Conservation (phyloP, 2,113 vertebrate genomes). For the Lasiurus borealis region DNA sequence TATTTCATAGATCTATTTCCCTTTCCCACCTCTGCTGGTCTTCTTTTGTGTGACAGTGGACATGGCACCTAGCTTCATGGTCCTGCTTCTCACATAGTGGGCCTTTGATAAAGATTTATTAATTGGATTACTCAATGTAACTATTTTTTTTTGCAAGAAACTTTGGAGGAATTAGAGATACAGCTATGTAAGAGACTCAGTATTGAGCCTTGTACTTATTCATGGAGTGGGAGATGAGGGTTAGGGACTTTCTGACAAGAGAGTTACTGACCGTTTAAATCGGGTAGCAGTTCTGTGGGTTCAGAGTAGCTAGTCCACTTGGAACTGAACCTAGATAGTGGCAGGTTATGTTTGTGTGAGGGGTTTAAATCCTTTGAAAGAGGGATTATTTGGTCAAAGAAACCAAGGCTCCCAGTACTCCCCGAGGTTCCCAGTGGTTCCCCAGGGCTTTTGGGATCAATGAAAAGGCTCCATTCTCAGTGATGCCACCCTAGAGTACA, state of each 20-base stretch:
- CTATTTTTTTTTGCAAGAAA: neutral
- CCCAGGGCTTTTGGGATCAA: neutral
- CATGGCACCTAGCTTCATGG: neutral
- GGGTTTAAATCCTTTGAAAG: neutral
- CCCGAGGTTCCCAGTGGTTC: no score
- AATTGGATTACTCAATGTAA: neutral
- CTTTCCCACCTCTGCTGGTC: neutral
- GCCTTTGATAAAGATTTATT: neutral
- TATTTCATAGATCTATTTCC: neutral
- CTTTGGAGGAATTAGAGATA: conserved; percentile 19
- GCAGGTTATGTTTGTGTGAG: neutral
- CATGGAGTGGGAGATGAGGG: neutral
- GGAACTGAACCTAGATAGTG: neutral
- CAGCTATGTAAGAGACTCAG: neutral
- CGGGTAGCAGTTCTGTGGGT: neutral
- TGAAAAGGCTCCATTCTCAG: neutral
- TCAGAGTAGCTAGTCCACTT: neutral
- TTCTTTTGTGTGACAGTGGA: neutral
- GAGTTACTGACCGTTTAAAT: neutral
- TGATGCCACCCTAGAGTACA: neutral
- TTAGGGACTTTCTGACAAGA: neutral
- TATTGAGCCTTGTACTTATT: neutral
- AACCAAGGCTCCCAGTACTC: neutral
- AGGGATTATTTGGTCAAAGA: neutral
- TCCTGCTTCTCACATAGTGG: neutral